Conservation (phyloP, 1,140 invertebrate species). For the Zaprionus africanus region DNA sequence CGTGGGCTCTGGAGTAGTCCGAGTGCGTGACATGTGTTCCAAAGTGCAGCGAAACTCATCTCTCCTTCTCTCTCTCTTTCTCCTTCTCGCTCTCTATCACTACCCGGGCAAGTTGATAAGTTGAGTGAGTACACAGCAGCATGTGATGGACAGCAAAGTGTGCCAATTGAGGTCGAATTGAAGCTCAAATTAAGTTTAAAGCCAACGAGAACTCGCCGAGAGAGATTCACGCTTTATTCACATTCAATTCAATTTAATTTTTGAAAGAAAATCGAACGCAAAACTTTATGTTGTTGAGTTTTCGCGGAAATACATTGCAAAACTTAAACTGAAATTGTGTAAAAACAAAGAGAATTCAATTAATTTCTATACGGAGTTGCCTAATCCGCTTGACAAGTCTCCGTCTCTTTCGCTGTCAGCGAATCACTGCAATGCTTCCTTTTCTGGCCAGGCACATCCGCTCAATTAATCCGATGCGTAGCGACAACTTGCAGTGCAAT, state of each 20-base stretch:
- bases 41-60: conserved; percentile 43
- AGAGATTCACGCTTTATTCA: not conserved
- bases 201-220: not conserved
- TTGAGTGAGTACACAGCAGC: too few species aligned
- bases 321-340: not conserved
- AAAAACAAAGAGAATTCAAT: conserved; percentile 6
- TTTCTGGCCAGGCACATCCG: conserved; percentile 54
- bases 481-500: conserved; percentile 28
- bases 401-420: conserved; percentile 23
- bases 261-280: not conserved
- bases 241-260: not conserved
- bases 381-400: not conserved
- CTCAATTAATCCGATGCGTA: conserved; percentile 78
- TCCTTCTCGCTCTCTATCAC: not conserved
- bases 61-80: not conserved
- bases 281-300: not conserved
- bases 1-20: conserved; percentile 52
- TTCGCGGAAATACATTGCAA: not conserved
- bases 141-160: not conserved
- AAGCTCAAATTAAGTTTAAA: not conserved
- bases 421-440: conserved; percentile 6
- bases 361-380: not conserved
- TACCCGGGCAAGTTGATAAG: too few species aligned
- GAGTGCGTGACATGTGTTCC: conserved; percentile 75
- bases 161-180: not conserved